A percentile compares a stretch with the other conserved stretches of the same genome.
phyloP scores from a whole-genome alignment of 2,113 vertebrate species.

The Chaetodon trifascialis region DNA sequence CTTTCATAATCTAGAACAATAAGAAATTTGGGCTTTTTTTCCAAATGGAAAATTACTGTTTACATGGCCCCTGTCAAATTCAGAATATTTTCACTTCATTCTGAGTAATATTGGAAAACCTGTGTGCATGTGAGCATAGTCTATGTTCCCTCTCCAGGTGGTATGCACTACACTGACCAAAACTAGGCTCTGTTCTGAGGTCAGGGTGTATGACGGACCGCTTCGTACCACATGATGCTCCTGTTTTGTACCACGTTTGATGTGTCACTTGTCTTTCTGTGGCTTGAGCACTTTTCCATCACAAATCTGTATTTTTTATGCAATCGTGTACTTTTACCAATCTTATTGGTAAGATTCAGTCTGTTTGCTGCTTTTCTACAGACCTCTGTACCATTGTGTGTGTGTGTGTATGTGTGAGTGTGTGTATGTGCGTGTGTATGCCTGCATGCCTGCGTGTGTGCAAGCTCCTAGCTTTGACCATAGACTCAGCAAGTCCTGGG shows the following conservation, averaged over 20 bases:
- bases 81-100: too few relatives aligned
- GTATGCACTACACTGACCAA: not conserved
- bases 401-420: not conserved
- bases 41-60: too few relatives aligned
- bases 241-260: slow-evolving; percentile 15
- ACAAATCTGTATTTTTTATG: slow-evolving; percentile 44
- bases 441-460: too few relatives aligned
- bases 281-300: slow-evolving; percentile 32
- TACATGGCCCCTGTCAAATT: too few relatives aligned
- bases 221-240: slow-evolving; percentile 5
- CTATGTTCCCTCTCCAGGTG: not conserved
- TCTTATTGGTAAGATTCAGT: slow-evolving; percentile 1
- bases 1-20: too few relatives aligned
- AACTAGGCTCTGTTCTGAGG: not conserved
- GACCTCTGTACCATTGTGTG: not conserved
- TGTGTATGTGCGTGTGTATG: not conserved
- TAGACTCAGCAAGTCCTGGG: not conserved
- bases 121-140: too few relatives aligned
- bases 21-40: too few relatives aligned
- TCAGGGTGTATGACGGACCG: not conserved
- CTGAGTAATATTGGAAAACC: too few relatives aligned
- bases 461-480: slow-evolving; percentile 17
- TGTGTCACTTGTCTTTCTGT: slow-evolving; percentile 20
- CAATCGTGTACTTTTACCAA: slow-evolving; percentile 35
- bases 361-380: slow-evolving; percentile 50